A percentile compares a stretch with the other conserved stretches of the same genome.
Conservation (phyloP, 2,888 invertebrate species). For the Gonocerus acuteangulatus region DNA sequence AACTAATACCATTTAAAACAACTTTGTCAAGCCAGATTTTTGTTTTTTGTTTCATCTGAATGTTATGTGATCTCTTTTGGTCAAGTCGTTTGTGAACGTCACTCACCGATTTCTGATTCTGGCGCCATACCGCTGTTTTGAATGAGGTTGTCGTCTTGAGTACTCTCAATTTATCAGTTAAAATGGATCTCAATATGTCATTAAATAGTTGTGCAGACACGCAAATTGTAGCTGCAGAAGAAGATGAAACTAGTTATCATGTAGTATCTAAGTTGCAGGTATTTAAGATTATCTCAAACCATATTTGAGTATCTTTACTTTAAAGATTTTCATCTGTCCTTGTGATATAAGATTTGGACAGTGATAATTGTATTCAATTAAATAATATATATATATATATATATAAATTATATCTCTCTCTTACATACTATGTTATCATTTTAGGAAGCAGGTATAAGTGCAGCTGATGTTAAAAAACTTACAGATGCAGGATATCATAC, state of each 20-base stretch:
- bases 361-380: background rate
- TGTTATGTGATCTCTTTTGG: too few species aligned
- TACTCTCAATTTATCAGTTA: background rate
- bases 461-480: slow-evolving; percentile 85
- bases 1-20: too few species aligned
- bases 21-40: too few species aligned
- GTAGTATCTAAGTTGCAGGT: slow-evolving; percentile 66
- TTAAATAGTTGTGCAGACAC: slow-evolving; percentile 12
- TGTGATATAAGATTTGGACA: background rate
- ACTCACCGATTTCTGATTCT: too few species aligned
- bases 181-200: slow-evolving; percentile 12
- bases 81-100: too few species aligned
- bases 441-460: slow-evolving; percentile 83
- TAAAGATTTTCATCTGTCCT: background rate
- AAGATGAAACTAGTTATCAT: slow-evolving; percentile 65
- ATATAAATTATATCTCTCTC: too few species aligned
- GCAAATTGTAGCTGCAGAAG: slow-evolving; percentile 45
- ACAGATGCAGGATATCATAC: slow-evolving; percentile 91
- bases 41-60: too few species aligned
- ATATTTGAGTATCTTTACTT: background rate
- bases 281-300: slow-evolving; percentile 32
- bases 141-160: background rate
- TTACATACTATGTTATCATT: slow-evolving; percentile 37
- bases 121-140: too few species aligned
- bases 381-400: too few species aligned